A percentile compares a stretch with the other conserved stretches of the same genome.
phyloP scores from a whole-genome alignment of 2,113 vertebrate species.

The Herpetotheres cachinnans region DNA sequence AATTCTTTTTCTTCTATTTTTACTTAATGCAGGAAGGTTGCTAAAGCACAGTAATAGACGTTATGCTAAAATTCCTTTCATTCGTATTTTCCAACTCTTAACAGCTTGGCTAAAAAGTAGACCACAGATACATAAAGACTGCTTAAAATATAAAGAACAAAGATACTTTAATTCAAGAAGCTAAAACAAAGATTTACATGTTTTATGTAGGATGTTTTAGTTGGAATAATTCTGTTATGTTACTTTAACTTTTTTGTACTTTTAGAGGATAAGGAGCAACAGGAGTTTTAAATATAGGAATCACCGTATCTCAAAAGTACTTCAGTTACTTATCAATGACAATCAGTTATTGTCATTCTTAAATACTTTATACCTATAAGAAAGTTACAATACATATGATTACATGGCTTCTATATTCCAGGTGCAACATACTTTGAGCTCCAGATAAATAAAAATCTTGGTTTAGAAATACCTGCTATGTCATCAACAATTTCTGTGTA shows the following conservation, averaged over 20 bases:
- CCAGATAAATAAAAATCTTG: neutral
- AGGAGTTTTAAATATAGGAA: neutral
- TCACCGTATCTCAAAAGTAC: neutral
- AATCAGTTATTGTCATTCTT: too few relatives aligned
- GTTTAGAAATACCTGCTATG: slow-evolving; percentile 84
- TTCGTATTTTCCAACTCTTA: neutral
- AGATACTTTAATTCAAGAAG: neutral
- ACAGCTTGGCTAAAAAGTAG: neutral
- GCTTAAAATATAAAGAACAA: neutral
- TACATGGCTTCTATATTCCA: neutral
- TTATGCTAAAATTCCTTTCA: neutral
- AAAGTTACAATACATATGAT: neutral
- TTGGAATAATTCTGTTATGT: neutral
- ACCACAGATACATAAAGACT: neutral
- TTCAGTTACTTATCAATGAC: neutral
- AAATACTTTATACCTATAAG: neutral
- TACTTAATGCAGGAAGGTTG: neutral
- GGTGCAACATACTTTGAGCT: neutral
- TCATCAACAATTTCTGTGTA: slow-evolving; percentile 98
- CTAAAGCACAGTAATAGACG: neutral
- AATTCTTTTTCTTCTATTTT: neutral
- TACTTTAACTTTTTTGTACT: neutral
- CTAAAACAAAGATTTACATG: neutral
- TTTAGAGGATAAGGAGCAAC: neutral
- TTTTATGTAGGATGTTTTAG: neutral